Evolutionary conservation across 2,797 vertebrate genomes (phyloP).

Genomic region (Phoeniculus purpureus): DNA sequence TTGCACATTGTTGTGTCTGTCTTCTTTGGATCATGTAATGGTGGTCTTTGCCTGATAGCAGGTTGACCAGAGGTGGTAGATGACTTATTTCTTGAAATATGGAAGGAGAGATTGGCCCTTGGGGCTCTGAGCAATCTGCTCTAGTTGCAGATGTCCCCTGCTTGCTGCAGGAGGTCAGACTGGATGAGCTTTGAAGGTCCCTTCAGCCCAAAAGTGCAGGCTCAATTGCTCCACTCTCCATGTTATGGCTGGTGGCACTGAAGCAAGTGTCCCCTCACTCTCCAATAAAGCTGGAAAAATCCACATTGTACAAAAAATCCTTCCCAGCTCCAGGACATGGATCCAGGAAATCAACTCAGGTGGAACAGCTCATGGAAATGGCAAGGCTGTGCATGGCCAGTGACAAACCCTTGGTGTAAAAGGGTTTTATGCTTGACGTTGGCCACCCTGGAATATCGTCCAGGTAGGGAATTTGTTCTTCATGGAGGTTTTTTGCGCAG

Average conservation of each 20-base stretch:
- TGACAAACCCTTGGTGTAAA: background rate
- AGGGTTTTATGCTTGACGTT: fast-evolving
- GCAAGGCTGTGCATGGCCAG: background rate
- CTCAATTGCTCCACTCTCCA: background rate
- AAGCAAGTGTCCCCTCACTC: background rate
- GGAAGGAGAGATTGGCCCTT: too few species aligned
- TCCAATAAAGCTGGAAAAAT: background rate
- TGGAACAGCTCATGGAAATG: background rate
- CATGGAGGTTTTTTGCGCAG: background rate
- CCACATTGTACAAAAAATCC: background rate
- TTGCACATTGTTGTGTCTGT: background rate
- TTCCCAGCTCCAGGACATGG: fast-evolving
- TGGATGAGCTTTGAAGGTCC: too few species aligned
- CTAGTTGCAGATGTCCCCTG: too few species aligned
- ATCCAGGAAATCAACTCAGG: background rate
- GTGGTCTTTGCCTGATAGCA: fast-evolving
- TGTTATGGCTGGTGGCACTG: fast-evolving
- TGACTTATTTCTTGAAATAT: too few species aligned
- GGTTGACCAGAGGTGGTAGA: too few species aligned
- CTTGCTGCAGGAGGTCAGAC: too few species aligned
- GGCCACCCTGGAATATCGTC: background rate
- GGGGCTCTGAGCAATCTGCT: too few species aligned
- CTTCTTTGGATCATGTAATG: background rate
- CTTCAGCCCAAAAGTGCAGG: background rate
- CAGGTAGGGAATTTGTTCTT: background rate